Conservation (phyloP, 1,140 invertebrate genomes). For the Drosophila prosaltans region DNA sequence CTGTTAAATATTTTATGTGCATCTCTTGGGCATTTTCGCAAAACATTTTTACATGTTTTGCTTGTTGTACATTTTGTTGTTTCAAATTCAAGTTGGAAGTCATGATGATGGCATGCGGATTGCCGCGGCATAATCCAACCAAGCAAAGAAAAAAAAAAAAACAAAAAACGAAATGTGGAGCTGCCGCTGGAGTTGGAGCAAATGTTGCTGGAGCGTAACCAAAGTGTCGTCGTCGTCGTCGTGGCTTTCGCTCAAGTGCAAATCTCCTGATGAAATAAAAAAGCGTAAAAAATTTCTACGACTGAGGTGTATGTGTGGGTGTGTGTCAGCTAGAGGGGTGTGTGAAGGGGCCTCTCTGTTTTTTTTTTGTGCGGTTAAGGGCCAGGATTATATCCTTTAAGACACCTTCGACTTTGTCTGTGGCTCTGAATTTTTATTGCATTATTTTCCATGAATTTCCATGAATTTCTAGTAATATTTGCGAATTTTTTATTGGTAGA, state of each 20-base stretch:
- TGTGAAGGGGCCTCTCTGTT: conserved; percentile 14
- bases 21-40: conserved; percentile 80
- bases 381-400: conserved; percentile 10
- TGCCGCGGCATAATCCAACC: conserved; percentile 73
- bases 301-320: conserved; percentile 4
- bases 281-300: conserved; percentile 71
- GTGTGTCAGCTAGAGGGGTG: conserved; percentile 4
- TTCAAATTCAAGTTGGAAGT: conserved; percentile 52
- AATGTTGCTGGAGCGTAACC: conserved; percentile 72
- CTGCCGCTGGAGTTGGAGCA: conserved; percentile 18
- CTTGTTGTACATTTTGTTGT: conserved; percentile 41
- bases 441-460: conserved; percentile 80
- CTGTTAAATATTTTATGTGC: conserved; percentile 82
- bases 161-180: conserved; percentile 46
- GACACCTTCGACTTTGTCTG: conserved; percentile 40
- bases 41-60: conserved; percentile 77
- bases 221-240: conserved; percentile 62
- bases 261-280: conserved; percentile 82
- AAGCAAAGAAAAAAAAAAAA: conserved; percentile 27
- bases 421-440: conserved; percentile 82
- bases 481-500: conserved; percentile 59
- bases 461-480: conserved; percentile 80
- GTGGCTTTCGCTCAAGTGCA: conserved; percentile 72
- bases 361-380: conserved; percentile 4
- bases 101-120: conserved; percentile 69